Percentiles rank a stretch among this genome's conserved stretches.
These are phyloP conservation scores for Polypterus bichir DNA, from an alignment of 2,113 vertebrate genomes.

Conservation along the genomic window DNA sequence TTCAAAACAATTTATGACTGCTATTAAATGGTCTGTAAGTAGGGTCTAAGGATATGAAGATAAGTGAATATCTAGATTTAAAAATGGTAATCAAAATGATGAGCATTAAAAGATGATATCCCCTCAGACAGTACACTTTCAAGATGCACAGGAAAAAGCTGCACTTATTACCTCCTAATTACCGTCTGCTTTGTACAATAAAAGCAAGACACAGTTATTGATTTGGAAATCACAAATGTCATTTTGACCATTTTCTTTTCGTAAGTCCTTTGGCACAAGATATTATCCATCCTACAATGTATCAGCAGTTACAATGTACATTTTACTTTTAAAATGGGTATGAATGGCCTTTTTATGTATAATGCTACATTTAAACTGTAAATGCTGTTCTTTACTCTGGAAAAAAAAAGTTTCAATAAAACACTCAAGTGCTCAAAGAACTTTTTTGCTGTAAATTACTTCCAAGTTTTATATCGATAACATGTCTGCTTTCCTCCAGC, in stretches of 20 bases:
- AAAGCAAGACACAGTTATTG: neutral
- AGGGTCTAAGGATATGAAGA: too few relatives aligned
- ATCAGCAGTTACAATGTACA: neutral
- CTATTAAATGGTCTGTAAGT: too few relatives aligned
- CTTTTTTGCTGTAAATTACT: too few relatives aligned
- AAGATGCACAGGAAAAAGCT: neutral
- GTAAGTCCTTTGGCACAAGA: constrained; percentile 1
- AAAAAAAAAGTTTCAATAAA: neutral
- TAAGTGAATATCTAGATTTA: too few relatives aligned
- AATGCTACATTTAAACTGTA: neutral
- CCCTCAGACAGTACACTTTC: too few relatives aligned
- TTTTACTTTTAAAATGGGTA: neutral
- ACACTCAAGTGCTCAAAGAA: neutral
- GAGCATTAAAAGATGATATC: too few relatives aligned
- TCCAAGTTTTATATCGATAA: too few relatives aligned
- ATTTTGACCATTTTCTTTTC: neutral
- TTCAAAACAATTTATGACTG: too few relatives aligned
- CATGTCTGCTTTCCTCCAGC: too few relatives aligned
- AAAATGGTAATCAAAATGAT: too few relatives aligned
- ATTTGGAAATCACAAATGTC: neutral
- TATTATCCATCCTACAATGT: neutral
- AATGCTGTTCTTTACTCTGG: neutral
- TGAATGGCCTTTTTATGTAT: neutral
- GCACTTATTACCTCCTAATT: neutral
- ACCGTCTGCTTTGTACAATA: neutral